These are phyloP conservation scores for Ceramica pisi DNA, from an alignment of 2,888 invertebrate genomes.

Conservation along the genomic window DNA sequence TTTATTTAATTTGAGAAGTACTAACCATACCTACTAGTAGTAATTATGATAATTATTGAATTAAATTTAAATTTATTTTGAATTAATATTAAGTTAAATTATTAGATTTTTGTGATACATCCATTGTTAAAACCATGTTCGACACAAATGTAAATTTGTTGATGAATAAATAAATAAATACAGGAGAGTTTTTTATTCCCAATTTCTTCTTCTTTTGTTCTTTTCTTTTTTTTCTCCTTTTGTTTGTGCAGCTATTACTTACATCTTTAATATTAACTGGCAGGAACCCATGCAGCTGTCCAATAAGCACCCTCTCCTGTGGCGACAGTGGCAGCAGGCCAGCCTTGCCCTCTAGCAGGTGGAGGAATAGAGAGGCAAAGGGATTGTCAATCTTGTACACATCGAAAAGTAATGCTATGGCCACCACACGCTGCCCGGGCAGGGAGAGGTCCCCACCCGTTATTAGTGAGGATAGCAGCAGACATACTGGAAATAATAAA, in stretches of 20 bases:
- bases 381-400: conserved; percentile 87
- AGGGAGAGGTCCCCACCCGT: conserved; percentile 87
- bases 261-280: conserved; percentile 93
- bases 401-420: conserved; percentile 84
- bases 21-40: too few relatives aligned
- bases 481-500: conserved; percentile 80
- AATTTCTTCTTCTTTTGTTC: too few relatives aligned
- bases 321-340: conserved; percentile 82
- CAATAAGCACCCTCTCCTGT: conserved; percentile 94
- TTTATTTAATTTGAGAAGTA: too few relatives aligned
- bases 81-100: too few relatives aligned
- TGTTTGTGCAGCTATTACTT: conserved; percentile 69
- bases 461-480: conserved; percentile 85
- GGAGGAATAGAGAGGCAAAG: conserved; percentile 84
- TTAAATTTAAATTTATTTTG: too few relatives aligned
- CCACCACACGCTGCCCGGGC: conserved; percentile 87
- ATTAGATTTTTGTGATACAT: too few relatives aligned
- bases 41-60: not conserved
- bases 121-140: too few relatives aligned
- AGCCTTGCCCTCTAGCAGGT: conserved; percentile 85
- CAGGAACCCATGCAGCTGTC: conserved; percentile 93
- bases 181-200: not conserved
- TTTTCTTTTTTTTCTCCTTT: not conserved
- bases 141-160: too few relatives aligned
- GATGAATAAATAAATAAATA: too few relatives aligned